Conservation (phyloP, 2,888 invertebrate species). For the Hypomecis atomaria region DNA sequence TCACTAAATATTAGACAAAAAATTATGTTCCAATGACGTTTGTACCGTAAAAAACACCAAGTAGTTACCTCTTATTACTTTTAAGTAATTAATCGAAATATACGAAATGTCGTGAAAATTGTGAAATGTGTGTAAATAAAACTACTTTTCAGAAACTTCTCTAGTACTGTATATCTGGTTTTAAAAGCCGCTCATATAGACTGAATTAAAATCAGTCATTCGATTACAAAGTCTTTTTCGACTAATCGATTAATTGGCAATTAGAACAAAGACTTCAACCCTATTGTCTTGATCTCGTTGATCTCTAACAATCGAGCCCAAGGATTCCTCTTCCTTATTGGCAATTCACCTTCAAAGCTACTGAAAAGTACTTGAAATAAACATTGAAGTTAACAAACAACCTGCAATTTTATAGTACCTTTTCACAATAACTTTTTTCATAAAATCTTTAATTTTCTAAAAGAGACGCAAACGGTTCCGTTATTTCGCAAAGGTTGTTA, state of each 20-base stretch:
- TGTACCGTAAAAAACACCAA: too few species aligned
- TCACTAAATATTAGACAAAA: too few species aligned
- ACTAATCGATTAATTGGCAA: neutral
- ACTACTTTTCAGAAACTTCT: too few species aligned
- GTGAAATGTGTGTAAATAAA: too few species aligned
- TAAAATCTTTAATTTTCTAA: neutral
- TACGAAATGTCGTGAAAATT: too few species aligned
- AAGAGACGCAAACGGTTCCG: neutral
- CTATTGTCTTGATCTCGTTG: constrained; percentile 11
- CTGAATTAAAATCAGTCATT: too few species aligned
- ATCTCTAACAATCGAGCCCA: constrained; percentile 17
- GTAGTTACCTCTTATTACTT: too few species aligned
- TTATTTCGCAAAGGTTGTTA: constrained; percentile 17
- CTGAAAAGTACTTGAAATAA: constrained; percentile 39
- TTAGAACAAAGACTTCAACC: constrained; percentile 1
- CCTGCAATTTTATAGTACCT: neutral
- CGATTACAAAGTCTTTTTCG: too few species aligned
- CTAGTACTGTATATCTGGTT: too few species aligned
- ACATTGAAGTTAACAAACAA: constrained; percentile 44
- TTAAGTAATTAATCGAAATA: too few species aligned
- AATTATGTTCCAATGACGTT: too few species aligned
- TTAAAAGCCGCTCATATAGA: too few species aligned
- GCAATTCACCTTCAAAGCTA: constrained; percentile 23
- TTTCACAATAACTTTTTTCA: constrained; percentile 9
- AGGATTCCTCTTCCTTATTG: constrained; percentile 19